Evolutionary conservation across 2,797 vertebrate species (phyloP), one percentile per base, ranked within the genome.

Genomic region (Sciurus vulgaris): DNA sequence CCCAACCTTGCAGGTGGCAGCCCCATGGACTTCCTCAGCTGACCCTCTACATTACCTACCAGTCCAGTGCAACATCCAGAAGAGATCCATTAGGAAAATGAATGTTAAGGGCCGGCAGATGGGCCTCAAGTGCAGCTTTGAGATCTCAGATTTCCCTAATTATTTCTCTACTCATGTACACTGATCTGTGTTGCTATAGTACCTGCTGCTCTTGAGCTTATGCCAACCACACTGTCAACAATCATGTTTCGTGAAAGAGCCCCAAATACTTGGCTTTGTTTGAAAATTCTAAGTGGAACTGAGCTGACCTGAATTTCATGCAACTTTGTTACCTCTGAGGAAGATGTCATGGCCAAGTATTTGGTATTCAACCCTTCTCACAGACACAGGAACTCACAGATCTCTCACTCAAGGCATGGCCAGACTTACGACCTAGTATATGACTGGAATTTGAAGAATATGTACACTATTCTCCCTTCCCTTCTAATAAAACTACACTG

Each of bases 191-290:
- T 96, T 98, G 99, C 10, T 99, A 99, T 90, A 99, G 99, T 98
- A 99, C 99, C 93, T 99, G 99, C 98, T 99, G 99, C 98, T 99
- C 99, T 69, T 97, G 99, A 28, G 99, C 99, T 30, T 99, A 99
- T 41, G 99, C 99, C 70, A 99, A 99, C 86, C 99, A 99, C 99
- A 99, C 99, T 99, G 99, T 99, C 98, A 99, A 99, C 97, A 99
- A 99, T 98, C 99, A 99, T 1, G 99, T 99, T 65, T 99, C 99
- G 26, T 98, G 98, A 63, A 98, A 99, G 97, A 99, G 98, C 95
- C 98, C 99, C 9, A 98, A 98, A 96, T 98, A 98, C 38, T 97
- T 99, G 96, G 98, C 99, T 93, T 98, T 99, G 97, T 99, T 99
- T 97, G 99, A 98, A 86, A 98, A 96, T 33, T 98, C 99, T 8